Evolutionary conservation across 2,113 vertebrate genomes (phyloP), one percentile per base, ranked within the genome.

Genomic region (Hemiscyllium ocellatum): DNA sequence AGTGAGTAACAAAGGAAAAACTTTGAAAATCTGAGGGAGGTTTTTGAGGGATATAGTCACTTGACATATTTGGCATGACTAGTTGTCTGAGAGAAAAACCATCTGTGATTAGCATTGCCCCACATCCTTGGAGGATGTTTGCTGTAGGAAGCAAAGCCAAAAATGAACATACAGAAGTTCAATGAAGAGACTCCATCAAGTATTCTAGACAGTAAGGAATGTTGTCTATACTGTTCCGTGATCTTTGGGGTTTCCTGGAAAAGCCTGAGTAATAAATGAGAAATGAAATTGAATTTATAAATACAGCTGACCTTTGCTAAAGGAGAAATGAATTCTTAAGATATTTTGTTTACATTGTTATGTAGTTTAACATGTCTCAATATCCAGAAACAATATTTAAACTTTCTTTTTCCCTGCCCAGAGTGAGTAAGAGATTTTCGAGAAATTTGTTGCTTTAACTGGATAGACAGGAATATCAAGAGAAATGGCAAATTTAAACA

Each of bases 131-230:
- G 47, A 95, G 89, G 47, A 72, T 72, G n/a, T 95, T 95, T 95
- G 94, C 94, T 70, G 20, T 50, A 50, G 24, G 94, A 76, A 95
- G 72, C 66, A 72, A 69, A 29, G 93, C 68, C 93, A 95, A 95
- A 68, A 95, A 72, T 0, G 26, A 72, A 95, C 33, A 95, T 22
- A 70, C 68, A 52, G 24, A 72, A 70, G 68, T 70, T 47, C 47
- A 93, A 61, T 33, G 42, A 72, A 95, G 42, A 76, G 94, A 72
- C 26, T 52, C 94, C 37, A 50, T 2, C 94, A 47, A 72, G 8
- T 24, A 72, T 50, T 76, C 94, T 95, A 95, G 94, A 95, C 94
- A 95, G 69, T 24, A 26, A 95, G 94, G 94, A 76, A 95, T 95
- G 7, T 72, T 95, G 47, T 95, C 69, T 95, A 72, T n/a, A 52